Percentiles rank a stretch among this genome's conserved stretches.
Conservation (phyloP, 2,888 invertebrate genomes). For the Agrotis segetum region DNA sequence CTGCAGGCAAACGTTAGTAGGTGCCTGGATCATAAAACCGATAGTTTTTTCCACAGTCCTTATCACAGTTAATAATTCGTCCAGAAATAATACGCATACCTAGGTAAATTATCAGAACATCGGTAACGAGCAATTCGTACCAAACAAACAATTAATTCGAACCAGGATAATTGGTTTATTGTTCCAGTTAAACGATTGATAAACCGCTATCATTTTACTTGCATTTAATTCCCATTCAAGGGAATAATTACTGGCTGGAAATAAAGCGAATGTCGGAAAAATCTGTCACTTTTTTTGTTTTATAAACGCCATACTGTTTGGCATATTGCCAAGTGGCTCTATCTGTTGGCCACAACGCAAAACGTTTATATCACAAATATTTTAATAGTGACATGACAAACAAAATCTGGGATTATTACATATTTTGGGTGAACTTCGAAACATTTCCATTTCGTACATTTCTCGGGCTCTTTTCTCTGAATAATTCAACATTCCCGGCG, state of each 20-base stretch:
- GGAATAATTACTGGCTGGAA: slow-evolving; percentile 50
- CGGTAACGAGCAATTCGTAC: background rate
- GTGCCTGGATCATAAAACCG: too few relatives aligned
- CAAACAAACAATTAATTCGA: slow-evolving; percentile 37
- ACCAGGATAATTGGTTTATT: slow-evolving; percentile 41
- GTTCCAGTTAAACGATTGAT: slow-evolving; percentile 38
- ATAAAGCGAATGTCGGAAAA: slow-evolving; percentile 44
- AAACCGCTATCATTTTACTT: slow-evolving; percentile 49
- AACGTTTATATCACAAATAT: slow-evolving; percentile 68
- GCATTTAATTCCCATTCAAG: slow-evolving; percentile 45
- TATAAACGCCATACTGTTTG: slow-evolving; percentile 76
- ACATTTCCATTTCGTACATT: slow-evolving; percentile 76
- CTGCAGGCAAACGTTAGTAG: too few relatives aligned
- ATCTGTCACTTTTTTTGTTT: slow-evolving; percentile 51
- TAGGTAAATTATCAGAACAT: slow-evolving; percentile 13
- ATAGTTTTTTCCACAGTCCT: too few relatives aligned
- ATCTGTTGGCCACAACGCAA: slow-evolving; percentile 68
- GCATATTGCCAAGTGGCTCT: slow-evolving; percentile 77
- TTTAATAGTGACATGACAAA: slow-evolving; percentile 70
- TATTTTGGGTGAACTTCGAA: slow-evolving; percentile 72
- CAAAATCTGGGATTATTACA: slow-evolving; percentile 70
- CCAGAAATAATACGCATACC: background rate
- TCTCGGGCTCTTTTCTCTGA: slow-evolving; percentile 72
- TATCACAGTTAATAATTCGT: too few relatives aligned
- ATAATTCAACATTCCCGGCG: slow-evolving; percentile 75